A percentile compares a stretch with the other conserved stretches of the same genome.
Conservation (phyloP, 2,888 invertebrate species). For the Stegophylla sp. region DNA sequence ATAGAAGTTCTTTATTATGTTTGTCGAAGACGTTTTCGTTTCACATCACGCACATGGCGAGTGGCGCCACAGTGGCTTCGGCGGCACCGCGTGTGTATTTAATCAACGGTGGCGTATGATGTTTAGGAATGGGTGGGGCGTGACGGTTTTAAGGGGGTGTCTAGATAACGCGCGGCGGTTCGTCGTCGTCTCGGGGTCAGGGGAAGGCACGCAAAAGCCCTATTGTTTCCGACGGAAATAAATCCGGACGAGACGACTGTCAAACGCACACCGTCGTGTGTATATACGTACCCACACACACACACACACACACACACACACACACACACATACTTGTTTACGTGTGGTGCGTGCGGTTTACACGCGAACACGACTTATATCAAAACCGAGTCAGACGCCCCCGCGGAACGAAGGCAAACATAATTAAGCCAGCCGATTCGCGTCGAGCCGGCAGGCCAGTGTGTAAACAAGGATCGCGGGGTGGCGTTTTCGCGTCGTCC, state of each 20-base stretch:
- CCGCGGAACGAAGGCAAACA: slow-evolving; percentile 25
- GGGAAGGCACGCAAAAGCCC: slow-evolving; percentile 4
- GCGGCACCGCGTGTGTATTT: neutral
- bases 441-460: neutral
- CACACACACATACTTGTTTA: neutral
- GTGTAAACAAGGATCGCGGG: neutral
- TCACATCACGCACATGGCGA: slow-evolving; percentile 5
- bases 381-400: slow-evolving; percentile 1
- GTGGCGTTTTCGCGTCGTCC: neutral
- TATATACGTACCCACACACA: neutral
- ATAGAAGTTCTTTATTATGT: slow-evolving; percentile 8
- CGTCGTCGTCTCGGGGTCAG: neutral
- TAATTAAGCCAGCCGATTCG: slow-evolving; percentile 24
- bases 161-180: neutral
- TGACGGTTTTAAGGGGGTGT: neutral
- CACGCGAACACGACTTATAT: neutral
- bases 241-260: slow-evolving; percentile 54
- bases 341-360: neutral
- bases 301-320: neutral
- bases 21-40: slow-evolving; percentile 49
- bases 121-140: neutral
- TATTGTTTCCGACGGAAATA: slow-evolving; percentile 49
- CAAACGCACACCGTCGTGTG: slow-evolving; percentile 26
- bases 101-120: neutral
- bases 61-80: neutral